Evolutionary conservation across 2,797 vertebrate species (phyloP).

Genomic region (Danio aesculapii): DNA sequence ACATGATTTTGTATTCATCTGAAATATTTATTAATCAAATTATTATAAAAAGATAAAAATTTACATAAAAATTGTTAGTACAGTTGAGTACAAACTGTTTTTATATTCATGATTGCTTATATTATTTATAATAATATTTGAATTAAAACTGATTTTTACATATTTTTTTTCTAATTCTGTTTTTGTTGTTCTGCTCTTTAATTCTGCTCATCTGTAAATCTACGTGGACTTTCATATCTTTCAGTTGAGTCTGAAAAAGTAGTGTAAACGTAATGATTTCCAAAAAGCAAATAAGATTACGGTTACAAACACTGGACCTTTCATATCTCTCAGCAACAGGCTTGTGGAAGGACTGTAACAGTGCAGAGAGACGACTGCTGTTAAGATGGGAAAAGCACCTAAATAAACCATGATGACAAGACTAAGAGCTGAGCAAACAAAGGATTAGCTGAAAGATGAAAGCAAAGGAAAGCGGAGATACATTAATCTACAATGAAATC

Average conservation of each 20-base stretch:
- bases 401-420: conserved; percentile 81
- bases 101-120: background rate
- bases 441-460: conserved; percentile 81
- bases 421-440: conserved; percentile 81
- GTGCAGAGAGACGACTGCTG: conserved; percentile 64
- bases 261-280: conserved; percentile 56
- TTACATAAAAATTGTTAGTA: too few species aligned
- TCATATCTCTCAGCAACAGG: conserved; percentile 73
- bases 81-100: too few species aligned
- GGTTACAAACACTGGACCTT: conserved; percentile 50
- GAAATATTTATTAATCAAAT: too few species aligned
- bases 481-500: conserved; percentile 52
- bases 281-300: conserved; percentile 59
- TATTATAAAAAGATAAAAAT: too few species aligned
- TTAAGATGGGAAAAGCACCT: conserved; percentile 74
- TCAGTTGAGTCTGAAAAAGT: conserved; percentile 18
- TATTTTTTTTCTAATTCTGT: too few species aligned
- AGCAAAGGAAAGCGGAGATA: conserved; percentile 71
- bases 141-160: too few species aligned
- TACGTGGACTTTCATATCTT: background rate
- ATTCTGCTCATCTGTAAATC: background rate
- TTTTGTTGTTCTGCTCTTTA: background rate
- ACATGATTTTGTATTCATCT: too few species aligned
- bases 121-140: background rate
- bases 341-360: conserved; percentile 70